phyloP scores from a whole-genome alignment of 2,888 invertebrate genomes.

The Chymomyza caudatula region DNA sequence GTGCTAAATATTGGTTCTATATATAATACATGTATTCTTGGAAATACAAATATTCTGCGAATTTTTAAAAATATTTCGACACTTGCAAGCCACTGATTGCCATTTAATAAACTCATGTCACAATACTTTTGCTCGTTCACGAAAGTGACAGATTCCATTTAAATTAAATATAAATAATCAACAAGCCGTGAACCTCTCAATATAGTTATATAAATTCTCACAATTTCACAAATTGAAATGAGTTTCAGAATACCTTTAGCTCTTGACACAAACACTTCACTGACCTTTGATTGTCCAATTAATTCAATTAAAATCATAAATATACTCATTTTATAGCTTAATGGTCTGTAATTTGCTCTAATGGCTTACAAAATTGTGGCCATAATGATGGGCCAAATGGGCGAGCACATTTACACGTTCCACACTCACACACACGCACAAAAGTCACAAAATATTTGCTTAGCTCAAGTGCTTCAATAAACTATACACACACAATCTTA shows the following conservation, averaged over 20 bases:
- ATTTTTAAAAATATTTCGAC: too few relatives aligned
- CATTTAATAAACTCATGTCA: too few relatives aligned
- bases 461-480: conserved; percentile 31
- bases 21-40: too few relatives aligned
- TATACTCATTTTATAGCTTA: neutral
- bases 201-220: neutral
- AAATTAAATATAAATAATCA: too few relatives aligned
- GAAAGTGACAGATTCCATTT: too few relatives aligned
- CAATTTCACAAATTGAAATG: neutral
- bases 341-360: neutral
- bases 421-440: conserved; percentile 36
- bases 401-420: neutral
- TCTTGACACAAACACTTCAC: neutral
- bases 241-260: too few relatives aligned
- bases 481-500: neutral
- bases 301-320: neutral
- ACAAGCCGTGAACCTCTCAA: too few relatives aligned
- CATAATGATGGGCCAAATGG: neutral
- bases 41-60: too few relatives aligned
- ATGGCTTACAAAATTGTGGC: neutral
- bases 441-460: conserved; percentile 23
- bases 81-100: too few relatives aligned
- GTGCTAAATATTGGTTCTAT: too few relatives aligned
- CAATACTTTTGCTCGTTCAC: too few relatives aligned
- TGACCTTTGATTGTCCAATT: neutral